Evolutionary conservation across 2,888 invertebrate species (phyloP).

Genomic region (Rotaria sp.): DNA sequence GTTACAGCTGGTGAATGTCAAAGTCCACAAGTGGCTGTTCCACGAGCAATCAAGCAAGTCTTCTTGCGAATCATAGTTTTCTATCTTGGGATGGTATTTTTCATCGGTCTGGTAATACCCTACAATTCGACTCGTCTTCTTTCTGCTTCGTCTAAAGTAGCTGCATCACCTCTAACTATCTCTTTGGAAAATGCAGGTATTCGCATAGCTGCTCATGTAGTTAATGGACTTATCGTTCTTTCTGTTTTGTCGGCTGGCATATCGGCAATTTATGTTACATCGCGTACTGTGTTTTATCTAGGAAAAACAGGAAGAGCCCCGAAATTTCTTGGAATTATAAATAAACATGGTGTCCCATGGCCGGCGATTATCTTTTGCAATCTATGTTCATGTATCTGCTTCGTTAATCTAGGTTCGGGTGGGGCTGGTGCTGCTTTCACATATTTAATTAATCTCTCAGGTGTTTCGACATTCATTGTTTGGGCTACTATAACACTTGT

Average conservation of each 20-base stretch:
- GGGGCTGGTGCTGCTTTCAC: not conserved
- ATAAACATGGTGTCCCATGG: slow-evolving; percentile 1
- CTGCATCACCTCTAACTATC: slow-evolving; percentile 29
- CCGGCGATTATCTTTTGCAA: not conserved
- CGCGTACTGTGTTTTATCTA: slow-evolving; percentile 11
- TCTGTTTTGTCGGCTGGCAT: slow-evolving; percentile 25
- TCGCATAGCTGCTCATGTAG: not conserved
- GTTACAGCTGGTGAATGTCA: slow-evolving; percentile 23
- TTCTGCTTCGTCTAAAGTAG: not conserved
- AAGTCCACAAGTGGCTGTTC: not conserved
- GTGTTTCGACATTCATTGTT: slow-evolving; percentile 2
- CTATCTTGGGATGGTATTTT: not conserved
- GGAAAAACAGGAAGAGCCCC: slow-evolving; percentile 25
- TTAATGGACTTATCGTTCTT: slow-evolving; percentile 26
- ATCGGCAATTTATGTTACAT: slow-evolving; percentile 20
- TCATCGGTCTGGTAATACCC: slow-evolving; percentile 5
- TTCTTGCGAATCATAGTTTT: slow-evolving; percentile 16
- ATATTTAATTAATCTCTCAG: slow-evolving; percentile 22
- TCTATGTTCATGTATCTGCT: not conserved
- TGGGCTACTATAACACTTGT: not conserved
- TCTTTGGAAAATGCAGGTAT: slow-evolving; percentile 24
- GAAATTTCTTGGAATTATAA: not conserved
- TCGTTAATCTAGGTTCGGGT: not conserved
- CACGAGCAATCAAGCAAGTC: slow-evolving; percentile 27
- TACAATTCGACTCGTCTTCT: slow-evolving; percentile 20